Base-by-base conservation (phyloP, 2,113 vertebrate genomes). In the Nyctibius bracteatus region DNA sequence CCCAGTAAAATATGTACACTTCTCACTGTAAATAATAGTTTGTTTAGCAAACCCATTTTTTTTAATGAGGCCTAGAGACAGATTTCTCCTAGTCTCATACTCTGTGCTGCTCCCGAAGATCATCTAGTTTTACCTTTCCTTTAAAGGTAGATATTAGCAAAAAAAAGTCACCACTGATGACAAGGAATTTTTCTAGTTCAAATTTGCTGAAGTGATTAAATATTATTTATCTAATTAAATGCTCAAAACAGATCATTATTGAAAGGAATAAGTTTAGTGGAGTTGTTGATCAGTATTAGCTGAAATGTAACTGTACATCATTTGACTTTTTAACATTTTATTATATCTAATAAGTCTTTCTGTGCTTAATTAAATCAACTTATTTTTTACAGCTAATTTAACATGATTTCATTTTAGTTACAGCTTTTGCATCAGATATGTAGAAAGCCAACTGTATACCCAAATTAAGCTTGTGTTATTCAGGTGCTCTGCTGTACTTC, bases 261-360 rank as follows among this genome's bases (percentile, higher is more conserved):
- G 98, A 98, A 98, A 98, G 98, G 98, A 98, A 98, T 98, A 98
- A 97, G 98, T 98, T 98, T 97, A 93, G 96, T 97, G 93, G 97
- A 97, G 98, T 98, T 98, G 98, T 97, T 94, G 97, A 98, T 95
- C 94, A 90, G 95, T 91, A 97, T 97, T 98, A 98, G 98, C 98
- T 98, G 98, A 98, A 98, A 98, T 98, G 96, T 98, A 98, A 97
- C 98, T 97, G 98, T 97, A 98, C 97, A 98, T 98, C 98, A 98
- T 98, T 98, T 98, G 98, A 98, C 98, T 98, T 98, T 98, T 98
- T 98, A 98, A 98, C 98, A 98, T 98, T 98, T 98, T 98, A 98
- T 98, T 98, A 98, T 98, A 98, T 98, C 97, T 98, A 98, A 98
- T 98, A 98, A 97, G 98, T 98, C 98, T 98, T 98, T 98, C 98